A percentile compares a stretch with the other conserved stretches of the same genome.
phyloP scores from a whole-genome alignment of 2,797 vertebrate species.

The Pipistrellus pipistrellus region DNA sequence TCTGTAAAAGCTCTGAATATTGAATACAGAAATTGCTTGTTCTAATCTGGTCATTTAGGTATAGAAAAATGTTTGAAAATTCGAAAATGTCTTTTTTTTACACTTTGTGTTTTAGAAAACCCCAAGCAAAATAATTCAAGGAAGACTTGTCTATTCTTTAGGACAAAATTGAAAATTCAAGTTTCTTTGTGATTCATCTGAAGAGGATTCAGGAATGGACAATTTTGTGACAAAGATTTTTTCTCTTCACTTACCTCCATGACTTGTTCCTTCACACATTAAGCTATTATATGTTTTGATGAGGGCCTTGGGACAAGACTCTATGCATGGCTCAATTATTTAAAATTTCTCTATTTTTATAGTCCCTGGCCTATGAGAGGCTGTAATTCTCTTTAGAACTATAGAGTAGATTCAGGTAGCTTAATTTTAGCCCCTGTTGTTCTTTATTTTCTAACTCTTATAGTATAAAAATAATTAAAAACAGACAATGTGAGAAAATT shows the following conservation, averaged over 20 bases:
- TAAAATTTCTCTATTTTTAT: background rate
- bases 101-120: conserved; percentile 31
- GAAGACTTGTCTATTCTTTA: conserved; percentile 33
- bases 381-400: conserved; percentile 15
- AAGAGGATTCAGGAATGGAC: conserved; percentile 25
- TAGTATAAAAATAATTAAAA: conserved; percentile 49
- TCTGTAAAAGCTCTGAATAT: background rate
- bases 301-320: background rate
- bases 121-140: conserved; percentile 49
- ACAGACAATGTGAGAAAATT: conserved; percentile 34
- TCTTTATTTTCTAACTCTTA: conserved; percentile 41
- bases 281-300: background rate
- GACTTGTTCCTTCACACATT: background rate
- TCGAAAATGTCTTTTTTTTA: conserved; percentile 5
- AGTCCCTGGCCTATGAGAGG: background rate
- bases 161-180: conserved; percentile 55
- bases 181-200: conserved; percentile 48
- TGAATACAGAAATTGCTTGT: background rate
- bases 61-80: conserved; percentile 42
- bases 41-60: conserved; percentile 15
- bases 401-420: background rate
- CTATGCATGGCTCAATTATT: background rate
- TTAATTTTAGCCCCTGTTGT: conserved; percentile 26
- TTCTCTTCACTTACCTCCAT: conserved; percentile 57
- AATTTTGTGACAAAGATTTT: background rate